phyloP scores from a whole-genome alignment of 2,888 invertebrate genomes.

The Aphidoletes aphidimyza region DNA sequence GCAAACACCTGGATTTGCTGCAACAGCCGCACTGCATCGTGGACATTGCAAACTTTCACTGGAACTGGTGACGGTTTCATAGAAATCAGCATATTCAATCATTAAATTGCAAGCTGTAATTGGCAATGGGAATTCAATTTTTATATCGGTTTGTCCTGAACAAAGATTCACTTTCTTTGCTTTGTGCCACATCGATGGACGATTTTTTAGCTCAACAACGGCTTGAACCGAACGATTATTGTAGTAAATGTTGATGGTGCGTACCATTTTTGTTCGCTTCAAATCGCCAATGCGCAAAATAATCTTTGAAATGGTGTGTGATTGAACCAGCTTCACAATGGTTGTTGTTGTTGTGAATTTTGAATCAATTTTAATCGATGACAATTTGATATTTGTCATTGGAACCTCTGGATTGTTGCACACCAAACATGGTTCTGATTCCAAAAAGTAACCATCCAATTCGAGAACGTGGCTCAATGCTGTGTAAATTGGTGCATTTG shows the following conservation, averaged over 20 bases:
- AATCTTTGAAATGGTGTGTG: slow-evolving; percentile 94
- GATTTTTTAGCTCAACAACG: slow-evolving; percentile 96
- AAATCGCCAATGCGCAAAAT: slow-evolving; percentile 93
- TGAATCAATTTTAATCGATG: slow-evolving; percentile 94
- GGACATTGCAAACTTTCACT: slow-evolving; percentile 96
- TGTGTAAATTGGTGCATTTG: slow-evolving; percentile 93
- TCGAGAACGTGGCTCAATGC: slow-evolving; percentile 94
- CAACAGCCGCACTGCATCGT: slow-evolving; percentile 94
- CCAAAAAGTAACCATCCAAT: slow-evolving; percentile 94
- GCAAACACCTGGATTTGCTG: slow-evolving; percentile 97
- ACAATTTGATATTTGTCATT: slow-evolving; percentile 88
- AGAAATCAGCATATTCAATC: slow-evolving; percentile 98
- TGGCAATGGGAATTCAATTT: slow-evolving; percentile 95
- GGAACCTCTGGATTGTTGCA: slow-evolving; percentile 98
- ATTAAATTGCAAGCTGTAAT: slow-evolving; percentile 98
- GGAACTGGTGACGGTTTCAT: slow-evolving; percentile 92
- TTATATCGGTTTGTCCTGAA: slow-evolving; percentile 93
- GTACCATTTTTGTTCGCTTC: slow-evolving; percentile 96
- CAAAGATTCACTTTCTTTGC: slow-evolving; percentile 91
- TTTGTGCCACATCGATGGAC: slow-evolving; percentile 96
- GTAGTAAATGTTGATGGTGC: slow-evolving; percentile 95
- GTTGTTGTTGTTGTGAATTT: slow-evolving; percentile 98
- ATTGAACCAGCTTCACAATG: slow-evolving; percentile 94
- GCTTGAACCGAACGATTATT: slow-evolving; percentile 96
- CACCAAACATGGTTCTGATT: slow-evolving; percentile 96